Evolutionary conservation across 2,888 invertebrate genomes (phyloP).

Genomic region (Dolichopus griseipennis): DNA sequence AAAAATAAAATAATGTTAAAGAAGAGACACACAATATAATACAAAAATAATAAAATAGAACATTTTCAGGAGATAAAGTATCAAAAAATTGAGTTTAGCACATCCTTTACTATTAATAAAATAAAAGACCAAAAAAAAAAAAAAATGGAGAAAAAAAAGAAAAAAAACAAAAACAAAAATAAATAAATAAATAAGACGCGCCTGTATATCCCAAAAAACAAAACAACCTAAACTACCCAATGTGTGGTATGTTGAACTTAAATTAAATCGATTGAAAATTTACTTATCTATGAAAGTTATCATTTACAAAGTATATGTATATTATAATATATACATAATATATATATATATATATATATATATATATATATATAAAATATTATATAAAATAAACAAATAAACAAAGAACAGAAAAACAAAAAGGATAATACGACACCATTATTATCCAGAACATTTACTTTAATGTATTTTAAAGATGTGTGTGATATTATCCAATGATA

Average conservation of each 20-base stretch:
- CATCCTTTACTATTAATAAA: neutral
- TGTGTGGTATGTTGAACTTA: conserved; percentile 1
- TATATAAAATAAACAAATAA: neutral
- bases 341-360: neutral
- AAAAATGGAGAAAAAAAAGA: too few species aligned
- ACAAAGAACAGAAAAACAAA: neutral
- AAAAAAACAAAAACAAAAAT: too few species aligned
- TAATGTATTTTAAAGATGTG: conserved; percentile 1
- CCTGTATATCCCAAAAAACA: too few species aligned
- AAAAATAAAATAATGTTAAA: neutral
- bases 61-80: neutral
- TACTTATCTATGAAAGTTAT: neutral
- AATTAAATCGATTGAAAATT: neutral
- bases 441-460: conserved; percentile 1
- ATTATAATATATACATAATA: too few species aligned
- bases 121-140: neutral
- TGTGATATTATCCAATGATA: neutral
- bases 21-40: neutral
- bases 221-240: too few species aligned
- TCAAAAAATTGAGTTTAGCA: conserved; percentile 2
- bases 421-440: neutral
- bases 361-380: neutral
- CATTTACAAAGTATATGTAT: neutral
- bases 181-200: too few species aligned
- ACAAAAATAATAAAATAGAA: too few species aligned